phyloP scores from a whole-genome alignment of 2,888 invertebrate species.

The Tinea trinotella region DNA sequence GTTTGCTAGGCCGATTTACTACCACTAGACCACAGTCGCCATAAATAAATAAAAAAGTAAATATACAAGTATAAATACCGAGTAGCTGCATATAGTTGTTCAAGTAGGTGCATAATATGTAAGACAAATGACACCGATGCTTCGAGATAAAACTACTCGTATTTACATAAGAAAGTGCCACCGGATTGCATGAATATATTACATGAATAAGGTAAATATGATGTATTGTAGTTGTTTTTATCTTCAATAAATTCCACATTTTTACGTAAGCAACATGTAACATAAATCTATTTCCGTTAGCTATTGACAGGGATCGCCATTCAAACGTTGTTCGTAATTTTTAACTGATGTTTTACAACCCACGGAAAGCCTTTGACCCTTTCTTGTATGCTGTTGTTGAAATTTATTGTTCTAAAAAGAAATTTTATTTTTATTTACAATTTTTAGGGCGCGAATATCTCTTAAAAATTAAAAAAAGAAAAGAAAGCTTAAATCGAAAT shows the following conservation, averaged over 20 bases:
- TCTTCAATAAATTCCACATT: constrained; percentile 11
- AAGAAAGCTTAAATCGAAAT: too few relatives aligned
- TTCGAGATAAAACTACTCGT: not conserved
- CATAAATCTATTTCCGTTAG: constrained; percentile 15
- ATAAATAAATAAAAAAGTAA: too few relatives aligned
- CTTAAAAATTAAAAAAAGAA: too few relatives aligned
- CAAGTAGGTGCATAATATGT: not conserved
- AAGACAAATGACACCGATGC: not conserved
- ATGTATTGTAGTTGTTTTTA: constrained; percentile 4
- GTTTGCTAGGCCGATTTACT: too few relatives aligned
- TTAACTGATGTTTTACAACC: constrained; percentile 30
- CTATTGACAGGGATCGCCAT: constrained; percentile 23
- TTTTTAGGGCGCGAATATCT: too few relatives aligned
- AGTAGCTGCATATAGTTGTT: too few relatives aligned
- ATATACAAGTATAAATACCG: too few relatives aligned
- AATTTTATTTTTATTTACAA: not conserved
- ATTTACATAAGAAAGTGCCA: not conserved
- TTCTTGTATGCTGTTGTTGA: constrained; percentile 24
- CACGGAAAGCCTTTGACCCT: constrained; percentile 28
- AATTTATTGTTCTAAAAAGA: constrained; percentile 30
- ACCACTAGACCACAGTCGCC: too few relatives aligned
- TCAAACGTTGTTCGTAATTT: constrained; percentile 24
- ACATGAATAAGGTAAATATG: too few relatives aligned
- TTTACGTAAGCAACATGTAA: constrained; percentile 16
- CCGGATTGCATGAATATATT: not conserved